Percentiles rank a stretch among this genome's conserved stretches.
Evolutionary conservation across 1,140 invertebrate genomes (phyloP).

Genomic region (Carposina sasakii): DNA sequence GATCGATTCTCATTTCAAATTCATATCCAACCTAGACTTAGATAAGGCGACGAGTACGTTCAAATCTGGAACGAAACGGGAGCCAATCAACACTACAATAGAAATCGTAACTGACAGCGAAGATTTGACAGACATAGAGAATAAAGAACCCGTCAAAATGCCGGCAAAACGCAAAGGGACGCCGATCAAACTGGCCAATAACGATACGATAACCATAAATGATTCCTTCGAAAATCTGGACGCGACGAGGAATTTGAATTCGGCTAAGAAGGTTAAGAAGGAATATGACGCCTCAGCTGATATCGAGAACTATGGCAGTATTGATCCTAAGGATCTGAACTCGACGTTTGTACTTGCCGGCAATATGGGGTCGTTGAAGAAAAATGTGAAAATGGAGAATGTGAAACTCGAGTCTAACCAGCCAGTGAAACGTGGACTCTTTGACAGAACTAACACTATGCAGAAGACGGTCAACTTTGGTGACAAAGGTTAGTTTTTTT

Average conservation of each 20-base stretch:
- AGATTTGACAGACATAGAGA: conserved; percentile 50
- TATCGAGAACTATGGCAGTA: conserved; percentile 34
- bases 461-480: conserved; percentile 41
- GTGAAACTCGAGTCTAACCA: conserved; percentile 25
- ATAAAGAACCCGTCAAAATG: conserved; percentile 28
- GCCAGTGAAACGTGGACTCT: conserved; percentile 35
- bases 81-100: conserved; percentile 29
- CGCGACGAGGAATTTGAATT: conserved; percentile 39
- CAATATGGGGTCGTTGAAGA: conserved; percentile 41
- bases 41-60: conserved; percentile 39
- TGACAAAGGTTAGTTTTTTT: conserved; percentile 42
- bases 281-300: conserved; percentile 30
- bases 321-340: conserved; percentile 60
- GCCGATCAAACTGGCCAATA: conserved; percentile 49
- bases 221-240: conserved; percentile 57
- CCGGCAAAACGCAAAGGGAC: conserved; percentile 45
- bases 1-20: conserved; percentile 50
- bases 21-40: conserved; percentile 47
- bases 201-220: conserved; percentile 61
- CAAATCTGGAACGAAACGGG: conserved; percentile 27
- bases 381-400: conserved; percentile 31
- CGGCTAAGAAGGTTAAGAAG: conserved; percentile 49
- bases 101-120: conserved; percentile 48
- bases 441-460: conserved; percentile 48
- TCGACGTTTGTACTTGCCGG: conserved; percentile 63